Conservation (phyloP, 2,797 vertebrate species). For the Phalanger gymnotis region DNA sequence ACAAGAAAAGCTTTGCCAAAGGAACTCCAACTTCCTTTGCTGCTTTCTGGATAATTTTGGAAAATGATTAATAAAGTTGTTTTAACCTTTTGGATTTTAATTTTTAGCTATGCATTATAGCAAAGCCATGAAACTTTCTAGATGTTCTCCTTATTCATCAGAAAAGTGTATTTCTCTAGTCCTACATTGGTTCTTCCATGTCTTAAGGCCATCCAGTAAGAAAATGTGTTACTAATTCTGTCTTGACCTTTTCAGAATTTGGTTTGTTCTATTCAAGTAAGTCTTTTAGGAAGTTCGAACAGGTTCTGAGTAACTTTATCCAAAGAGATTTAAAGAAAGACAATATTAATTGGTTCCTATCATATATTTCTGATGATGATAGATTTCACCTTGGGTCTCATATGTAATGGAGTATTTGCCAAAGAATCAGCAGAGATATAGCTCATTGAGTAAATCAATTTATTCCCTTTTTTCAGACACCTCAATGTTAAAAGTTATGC, state of each 20-base stretch:
- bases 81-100: constrained; percentile 39
- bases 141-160: constrained; percentile 28
- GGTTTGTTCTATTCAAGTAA: constrained; percentile 43
- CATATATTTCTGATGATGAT: constrained; percentile 65
- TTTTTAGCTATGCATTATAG: constrained; percentile 42
- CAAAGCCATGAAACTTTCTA: background rate
- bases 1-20: constrained; percentile 7
- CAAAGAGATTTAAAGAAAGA: constrained; percentile 61
- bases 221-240: constrained; percentile 46
- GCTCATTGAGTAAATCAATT: constrained; percentile 62
- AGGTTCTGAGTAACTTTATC: constrained; percentile 58
- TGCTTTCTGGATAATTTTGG: constrained; percentile 31
- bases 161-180: constrained; percentile 54
- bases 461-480: constrained; percentile 49
- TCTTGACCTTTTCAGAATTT: constrained; percentile 52
- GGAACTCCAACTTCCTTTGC: background rate
- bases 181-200: constrained; percentile 63
- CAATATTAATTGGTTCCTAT: constrained; percentile 35
- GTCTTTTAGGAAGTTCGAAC: constrained; percentile 67
- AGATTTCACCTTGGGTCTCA: constrained; percentile 63
- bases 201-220: constrained; percentile 56
- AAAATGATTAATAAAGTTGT: background rate
- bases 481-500: constrained; percentile 32
- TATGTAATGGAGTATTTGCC: constrained; percentile 52
- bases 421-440: constrained; percentile 33